phyloP scores from a whole-genome alignment of 2,113 vertebrate genomes.

The Corvus moneduloides region DNA sequence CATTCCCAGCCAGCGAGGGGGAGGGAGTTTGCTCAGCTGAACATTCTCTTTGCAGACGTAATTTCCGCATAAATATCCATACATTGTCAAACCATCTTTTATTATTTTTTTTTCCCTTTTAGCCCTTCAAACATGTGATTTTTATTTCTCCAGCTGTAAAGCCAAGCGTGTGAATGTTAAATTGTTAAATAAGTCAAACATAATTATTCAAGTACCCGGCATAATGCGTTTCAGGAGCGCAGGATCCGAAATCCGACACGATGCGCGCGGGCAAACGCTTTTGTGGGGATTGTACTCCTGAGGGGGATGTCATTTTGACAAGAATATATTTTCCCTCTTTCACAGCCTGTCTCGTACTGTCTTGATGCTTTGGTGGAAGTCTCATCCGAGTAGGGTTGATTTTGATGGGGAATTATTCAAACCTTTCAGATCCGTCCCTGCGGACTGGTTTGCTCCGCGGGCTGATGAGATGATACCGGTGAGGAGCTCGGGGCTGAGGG shows the following conservation, averaged over 20 bases:
- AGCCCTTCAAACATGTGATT: neutral
- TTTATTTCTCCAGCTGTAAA: constrained; percentile 25
- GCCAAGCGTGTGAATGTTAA: neutral
- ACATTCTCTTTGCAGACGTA: fast-evolving
- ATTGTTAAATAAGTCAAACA: constrained; percentile 42
- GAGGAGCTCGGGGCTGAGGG: neutral
- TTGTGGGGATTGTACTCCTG: neutral
- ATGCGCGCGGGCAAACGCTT: neutral
- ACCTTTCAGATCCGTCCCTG: constrained; percentile 16
- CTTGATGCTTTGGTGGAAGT: neutral
- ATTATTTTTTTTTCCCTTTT: neutral
- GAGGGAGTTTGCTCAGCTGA: neutral
- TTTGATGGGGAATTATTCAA: constrained; percentile 47
- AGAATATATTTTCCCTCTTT: neutral
- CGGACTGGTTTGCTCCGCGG: neutral
- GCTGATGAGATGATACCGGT: neutral
- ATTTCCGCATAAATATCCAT: neutral
- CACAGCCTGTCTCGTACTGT: neutral
- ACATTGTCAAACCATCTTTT: neutral
- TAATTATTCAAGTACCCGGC: neutral
- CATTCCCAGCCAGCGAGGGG: neutral
- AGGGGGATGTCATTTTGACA: constrained; percentile 37
- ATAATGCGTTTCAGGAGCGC: neutral
- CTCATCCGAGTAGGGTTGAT: neutral
- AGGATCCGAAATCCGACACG: neutral